These are phyloP conservation scores for Perca flavescens DNA, from an alignment of 2,113 vertebrate genomes.

Conservation along the genomic window DNA sequence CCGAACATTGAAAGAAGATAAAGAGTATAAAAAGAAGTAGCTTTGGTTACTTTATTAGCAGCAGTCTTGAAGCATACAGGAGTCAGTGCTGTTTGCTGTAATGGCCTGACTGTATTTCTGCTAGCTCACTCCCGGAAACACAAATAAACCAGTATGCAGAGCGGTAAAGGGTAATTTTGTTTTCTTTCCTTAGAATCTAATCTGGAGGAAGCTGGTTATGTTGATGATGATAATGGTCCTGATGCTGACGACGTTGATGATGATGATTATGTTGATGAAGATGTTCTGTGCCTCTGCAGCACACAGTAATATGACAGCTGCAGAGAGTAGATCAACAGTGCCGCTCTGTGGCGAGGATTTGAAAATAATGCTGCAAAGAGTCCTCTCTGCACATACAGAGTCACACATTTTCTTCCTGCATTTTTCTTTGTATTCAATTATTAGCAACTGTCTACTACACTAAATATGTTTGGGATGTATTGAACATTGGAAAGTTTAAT, in stretches of 20 bases:
- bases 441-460: background rate
- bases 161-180: conserved; percentile 4
- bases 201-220: conserved; percentile 42
- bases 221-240: conserved; percentile 11
- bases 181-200: conserved; percentile 26
- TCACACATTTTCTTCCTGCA: background rate
- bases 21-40: background rate
- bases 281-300: conserved; percentile 29
- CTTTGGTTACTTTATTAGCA: background rate
- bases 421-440: background rate
- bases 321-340: conserved; percentile 30
- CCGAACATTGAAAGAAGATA: background rate
- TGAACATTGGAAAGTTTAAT: background rate
- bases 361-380: too few relatives aligned
- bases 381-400: background rate
- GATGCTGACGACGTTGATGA: conserved; percentile 13
- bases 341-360: conserved; percentile 48
- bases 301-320: background rate
- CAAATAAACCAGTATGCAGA: background rate
- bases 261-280: conserved; percentile 30
- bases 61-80: background rate
- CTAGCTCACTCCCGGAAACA: background rate
- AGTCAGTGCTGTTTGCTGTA: background rate
- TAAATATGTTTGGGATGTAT: background rate
- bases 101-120: background rate